A percentile compares a stretch with the other conserved stretches of the same genome.
Conservation (phyloP, 2,888 invertebrate genomes). For the Dysmachus trigonus region DNA sequence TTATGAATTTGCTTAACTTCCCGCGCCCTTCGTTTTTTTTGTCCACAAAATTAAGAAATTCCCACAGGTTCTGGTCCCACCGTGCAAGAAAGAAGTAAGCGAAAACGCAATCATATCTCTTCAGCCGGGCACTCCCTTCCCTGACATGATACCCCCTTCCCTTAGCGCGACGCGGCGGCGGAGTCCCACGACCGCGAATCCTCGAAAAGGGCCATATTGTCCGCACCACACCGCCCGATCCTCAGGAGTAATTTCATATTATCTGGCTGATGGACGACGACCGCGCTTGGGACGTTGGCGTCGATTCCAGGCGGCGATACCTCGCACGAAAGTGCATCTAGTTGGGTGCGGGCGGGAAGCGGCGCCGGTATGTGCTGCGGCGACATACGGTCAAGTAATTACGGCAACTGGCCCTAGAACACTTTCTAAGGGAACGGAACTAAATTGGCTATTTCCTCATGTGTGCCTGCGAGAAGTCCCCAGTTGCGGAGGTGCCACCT, state of each 20-base stretch:
- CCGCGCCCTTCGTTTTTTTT: neutral
- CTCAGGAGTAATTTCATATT: neutral
- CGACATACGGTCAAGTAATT: conserved; percentile 32
- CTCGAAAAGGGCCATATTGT: neutral
- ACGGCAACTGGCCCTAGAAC: conserved; percentile 25
- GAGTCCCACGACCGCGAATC: neutral
- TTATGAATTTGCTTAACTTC: neutral
- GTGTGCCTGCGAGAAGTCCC: neutral
- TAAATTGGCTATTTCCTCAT: conserved; percentile 35
- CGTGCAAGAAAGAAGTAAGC: neutral
- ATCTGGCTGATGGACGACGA: neutral
- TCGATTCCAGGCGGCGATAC: neutral
- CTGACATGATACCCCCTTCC: neutral
- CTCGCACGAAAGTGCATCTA: neutral
- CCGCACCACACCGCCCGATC: neutral
- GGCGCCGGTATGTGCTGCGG: neutral
- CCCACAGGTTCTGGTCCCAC: neutral
- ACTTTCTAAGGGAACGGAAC: conserved; percentile 20
- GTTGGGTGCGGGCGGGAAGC: neutral
- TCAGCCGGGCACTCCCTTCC: neutral
- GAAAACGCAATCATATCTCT: neutral
- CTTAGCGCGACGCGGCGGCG: neutral
- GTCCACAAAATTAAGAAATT: neutral
- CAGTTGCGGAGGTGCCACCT: neutral
- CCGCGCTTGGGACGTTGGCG: neutral